Conservation (phyloP, 2,888 invertebrate species). For the Heterodera filipjevi region DNA sequence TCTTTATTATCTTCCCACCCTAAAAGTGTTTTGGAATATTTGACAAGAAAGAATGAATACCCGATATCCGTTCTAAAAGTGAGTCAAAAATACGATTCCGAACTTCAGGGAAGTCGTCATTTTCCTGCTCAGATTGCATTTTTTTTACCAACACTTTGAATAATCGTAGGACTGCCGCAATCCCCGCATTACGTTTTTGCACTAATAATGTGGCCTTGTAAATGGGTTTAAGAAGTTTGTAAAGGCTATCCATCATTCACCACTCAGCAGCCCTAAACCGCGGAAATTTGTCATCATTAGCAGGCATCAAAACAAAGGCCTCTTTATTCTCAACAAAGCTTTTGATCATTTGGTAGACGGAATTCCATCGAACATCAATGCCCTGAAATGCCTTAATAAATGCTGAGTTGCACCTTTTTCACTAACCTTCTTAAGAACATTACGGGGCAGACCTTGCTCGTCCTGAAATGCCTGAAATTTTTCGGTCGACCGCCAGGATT, state of each 20-base stretch:
- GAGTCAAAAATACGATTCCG: background rate
- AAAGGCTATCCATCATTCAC: background rate
- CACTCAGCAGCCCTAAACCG: background rate
- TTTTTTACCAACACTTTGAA: constrained; percentile 1
- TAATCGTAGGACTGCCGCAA: background rate
- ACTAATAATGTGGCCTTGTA: constrained; percentile 3
- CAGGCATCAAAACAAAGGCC: constrained; percentile 18
- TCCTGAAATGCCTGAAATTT: background rate
- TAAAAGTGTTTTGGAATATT: background rate
- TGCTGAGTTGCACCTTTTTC: background rate
- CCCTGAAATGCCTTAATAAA: background rate
- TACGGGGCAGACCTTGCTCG: background rate
- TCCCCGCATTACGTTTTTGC: background rate
- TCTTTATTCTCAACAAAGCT: background rate
- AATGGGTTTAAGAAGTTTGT: background rate
- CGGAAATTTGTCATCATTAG: constrained; percentile 1
- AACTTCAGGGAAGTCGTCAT: background rate
- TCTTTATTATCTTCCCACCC: constrained; percentile 10
- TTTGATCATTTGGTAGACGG: background rate
- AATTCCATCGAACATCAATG: background rate
- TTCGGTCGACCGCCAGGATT: background rate
- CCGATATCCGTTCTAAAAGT: background rate
- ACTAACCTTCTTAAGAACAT: background rate
- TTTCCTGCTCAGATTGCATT: background rate
- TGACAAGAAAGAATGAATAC: background rate